Evolutionary conservation across 2,888 invertebrate genomes (phyloP).

Genomic region (Eristalis arbustorum): DNA sequence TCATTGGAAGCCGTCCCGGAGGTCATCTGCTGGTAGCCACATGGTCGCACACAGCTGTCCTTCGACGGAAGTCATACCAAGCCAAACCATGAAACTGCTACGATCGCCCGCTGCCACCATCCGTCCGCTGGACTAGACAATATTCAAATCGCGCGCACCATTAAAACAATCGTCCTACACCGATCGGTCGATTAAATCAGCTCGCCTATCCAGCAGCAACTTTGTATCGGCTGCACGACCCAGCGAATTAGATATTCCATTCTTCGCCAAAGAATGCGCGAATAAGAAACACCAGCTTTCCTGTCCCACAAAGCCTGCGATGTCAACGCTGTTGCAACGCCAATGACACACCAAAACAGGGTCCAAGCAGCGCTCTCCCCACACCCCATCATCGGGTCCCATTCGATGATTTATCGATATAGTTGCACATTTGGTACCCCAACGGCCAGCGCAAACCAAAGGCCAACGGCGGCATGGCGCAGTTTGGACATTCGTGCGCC

Average conservation of each 20-base stretch:
- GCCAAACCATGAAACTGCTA: no score
- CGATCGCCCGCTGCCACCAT: no score
- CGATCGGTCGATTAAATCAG: not conserved
- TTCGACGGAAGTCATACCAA: no score
- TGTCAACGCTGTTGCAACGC: not conserved
- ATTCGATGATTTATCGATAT: slow-evolving; percentile 41
- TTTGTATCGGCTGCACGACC: not conserved
- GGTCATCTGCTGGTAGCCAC: no score
- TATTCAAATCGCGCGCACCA: not conserved
- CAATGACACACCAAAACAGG: not conserved
- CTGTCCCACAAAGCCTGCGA: not conserved
- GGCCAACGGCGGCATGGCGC: not conserved
- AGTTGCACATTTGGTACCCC: slow-evolving; percentile 33
- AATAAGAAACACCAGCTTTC: not conserved
- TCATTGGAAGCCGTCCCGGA: no score
- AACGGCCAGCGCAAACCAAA: slow-evolving; percentile 5
- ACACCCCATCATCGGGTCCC: slow-evolving; percentile 14
- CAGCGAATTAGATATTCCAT: not conserved
- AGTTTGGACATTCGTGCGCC: not conserved
- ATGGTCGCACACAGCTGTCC: no score
- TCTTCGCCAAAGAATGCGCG: not conserved
- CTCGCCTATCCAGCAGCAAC: not conserved
- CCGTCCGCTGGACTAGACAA: no score
- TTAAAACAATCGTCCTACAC: not conserved
- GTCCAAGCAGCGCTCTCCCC: not conserved